Percentiles rank a stretch among this genome's conserved stretches.
These are phyloP conservation scores for Latrodectus elegans DNA, from an alignment of 2,888 invertebrate species.

Conservation along the genomic window DNA sequence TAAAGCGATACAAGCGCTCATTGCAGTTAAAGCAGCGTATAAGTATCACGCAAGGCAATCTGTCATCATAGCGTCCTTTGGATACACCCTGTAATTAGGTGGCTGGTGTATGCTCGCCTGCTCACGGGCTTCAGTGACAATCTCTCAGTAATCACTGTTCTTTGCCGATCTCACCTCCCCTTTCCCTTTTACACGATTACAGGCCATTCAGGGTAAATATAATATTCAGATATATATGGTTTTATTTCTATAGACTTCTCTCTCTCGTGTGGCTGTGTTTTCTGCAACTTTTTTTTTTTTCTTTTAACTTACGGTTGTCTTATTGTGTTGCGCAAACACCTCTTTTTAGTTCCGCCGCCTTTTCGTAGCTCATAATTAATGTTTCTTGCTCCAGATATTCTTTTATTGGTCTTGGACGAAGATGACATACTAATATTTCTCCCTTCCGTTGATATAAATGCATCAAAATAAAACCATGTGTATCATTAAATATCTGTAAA, in stretches of 20 bases:
- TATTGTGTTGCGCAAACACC: constrained; percentile 1
- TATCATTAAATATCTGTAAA: too few species aligned
- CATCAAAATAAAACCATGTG: too few species aligned
- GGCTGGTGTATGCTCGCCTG: constrained; percentile 63
- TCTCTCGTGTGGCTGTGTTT: not conserved
- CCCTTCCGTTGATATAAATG: too few species aligned
- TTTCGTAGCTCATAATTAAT: constrained; percentile 5
- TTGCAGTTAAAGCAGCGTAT: constrained; percentile 38
- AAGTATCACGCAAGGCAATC: constrained; percentile 67
- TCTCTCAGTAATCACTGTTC: constrained; percentile 49
- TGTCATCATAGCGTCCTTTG: constrained; percentile 65
- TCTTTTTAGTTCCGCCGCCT: not conserved
- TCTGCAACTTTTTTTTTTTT: not conserved
- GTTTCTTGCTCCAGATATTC: not conserved
- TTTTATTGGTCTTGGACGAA: not conserved
- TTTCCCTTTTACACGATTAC: constrained; percentile 25
- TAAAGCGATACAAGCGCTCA: constrained; percentile 45
- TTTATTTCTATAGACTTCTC: not conserved
- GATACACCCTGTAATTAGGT: constrained; percentile 66
- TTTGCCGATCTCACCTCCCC: constrained; percentile 22
- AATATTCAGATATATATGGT: not conserved
- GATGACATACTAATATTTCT: too few species aligned
- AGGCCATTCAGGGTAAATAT: constrained; percentile 36
- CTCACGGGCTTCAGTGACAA: constrained; percentile 66
- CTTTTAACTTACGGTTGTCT: not conserved